These are phyloP conservation scores for Embiotoca jacksoni DNA, from an alignment of 2,113 vertebrate species.

Conservation along the genomic window DNA sequence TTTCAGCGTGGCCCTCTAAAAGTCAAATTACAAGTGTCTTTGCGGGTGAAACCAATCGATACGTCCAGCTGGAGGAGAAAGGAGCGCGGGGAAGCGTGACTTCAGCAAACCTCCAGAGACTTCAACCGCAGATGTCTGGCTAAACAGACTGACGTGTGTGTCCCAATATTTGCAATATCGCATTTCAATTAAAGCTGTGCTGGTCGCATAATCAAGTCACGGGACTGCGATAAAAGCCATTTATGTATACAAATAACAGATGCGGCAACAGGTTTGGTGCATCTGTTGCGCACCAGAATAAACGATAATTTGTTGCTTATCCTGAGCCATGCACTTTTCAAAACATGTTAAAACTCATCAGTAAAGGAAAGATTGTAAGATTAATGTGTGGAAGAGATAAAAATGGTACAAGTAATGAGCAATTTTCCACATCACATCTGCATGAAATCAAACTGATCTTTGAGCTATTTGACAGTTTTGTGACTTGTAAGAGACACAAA, in stretches of 20 bases:
- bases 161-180: conserved; percentile 43
- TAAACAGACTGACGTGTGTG: conserved; percentile 32
- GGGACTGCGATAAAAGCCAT: conserved; percentile 21
- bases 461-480: background rate
- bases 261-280: conserved; percentile 67
- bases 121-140: conserved; percentile 71
- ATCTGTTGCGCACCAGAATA: conserved; percentile 61
- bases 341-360: background rate
- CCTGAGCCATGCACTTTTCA: background rate
- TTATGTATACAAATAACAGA: conserved; percentile 17
- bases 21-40: conserved; percentile 60
- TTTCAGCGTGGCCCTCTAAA: conserved; percentile 24
- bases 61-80: conserved; percentile 68
- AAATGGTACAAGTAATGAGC: background rate
- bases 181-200: conserved; percentile 45
- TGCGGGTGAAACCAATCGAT: conserved; percentile 64
- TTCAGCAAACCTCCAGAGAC: conserved; percentile 70
- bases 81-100: conserved; percentile 73
- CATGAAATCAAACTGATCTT: conserved; percentile 22
- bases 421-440: background rate
- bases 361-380: background rate
- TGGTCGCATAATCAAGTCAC: conserved; percentile 42
- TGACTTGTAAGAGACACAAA: background rate
- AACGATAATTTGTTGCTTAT: background rate
- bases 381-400: background rate